phyloP scores from a whole-genome alignment of 2,113 vertebrate genomes.

The Orthonyx spaldingii region DNA sequence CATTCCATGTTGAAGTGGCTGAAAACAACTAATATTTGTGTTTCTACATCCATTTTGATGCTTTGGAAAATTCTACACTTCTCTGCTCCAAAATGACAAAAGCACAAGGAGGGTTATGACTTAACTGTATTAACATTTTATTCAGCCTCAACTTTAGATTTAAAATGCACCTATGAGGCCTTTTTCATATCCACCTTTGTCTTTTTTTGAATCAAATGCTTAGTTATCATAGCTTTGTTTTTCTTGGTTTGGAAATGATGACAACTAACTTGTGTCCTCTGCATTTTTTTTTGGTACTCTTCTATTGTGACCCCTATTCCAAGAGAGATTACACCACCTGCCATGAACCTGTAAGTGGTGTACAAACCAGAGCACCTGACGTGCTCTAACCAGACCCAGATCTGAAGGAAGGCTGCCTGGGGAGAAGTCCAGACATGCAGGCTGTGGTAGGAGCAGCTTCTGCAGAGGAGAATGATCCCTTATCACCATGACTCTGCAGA shows the following conservation, averaged over 20 bases:
- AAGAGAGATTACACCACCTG: constrained; percentile 1
- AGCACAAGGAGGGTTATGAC: neutral
- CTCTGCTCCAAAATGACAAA: neutral
- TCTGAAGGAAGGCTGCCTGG: neutral
- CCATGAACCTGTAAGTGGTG: neutral
- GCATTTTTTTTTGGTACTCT: neutral
- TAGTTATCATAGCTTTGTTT: neutral
- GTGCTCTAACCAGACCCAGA: neutral
- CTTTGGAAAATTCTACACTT: neutral
- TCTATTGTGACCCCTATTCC: constrained; percentile 1
- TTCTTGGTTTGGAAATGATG: neutral
- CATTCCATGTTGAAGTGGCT: neutral
- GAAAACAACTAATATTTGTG: neutral
- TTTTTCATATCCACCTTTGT: neutral
- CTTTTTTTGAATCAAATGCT: neutral
- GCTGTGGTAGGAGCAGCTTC: neutral
- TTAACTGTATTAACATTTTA: neutral
- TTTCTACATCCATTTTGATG: neutral
- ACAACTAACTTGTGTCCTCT: neutral
- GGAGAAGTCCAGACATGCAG: neutral
- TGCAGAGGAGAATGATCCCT: neutral
- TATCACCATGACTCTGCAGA: neutral
- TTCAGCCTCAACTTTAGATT: neutral
- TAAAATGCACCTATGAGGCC: neutral
- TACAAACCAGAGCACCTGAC: neutral